A percentile compares a stretch with the other conserved stretches of the same genome.
phyloP scores from a whole-genome alignment of 2,797 vertebrate genomes.

The Sebastes elongatus region DNA sequence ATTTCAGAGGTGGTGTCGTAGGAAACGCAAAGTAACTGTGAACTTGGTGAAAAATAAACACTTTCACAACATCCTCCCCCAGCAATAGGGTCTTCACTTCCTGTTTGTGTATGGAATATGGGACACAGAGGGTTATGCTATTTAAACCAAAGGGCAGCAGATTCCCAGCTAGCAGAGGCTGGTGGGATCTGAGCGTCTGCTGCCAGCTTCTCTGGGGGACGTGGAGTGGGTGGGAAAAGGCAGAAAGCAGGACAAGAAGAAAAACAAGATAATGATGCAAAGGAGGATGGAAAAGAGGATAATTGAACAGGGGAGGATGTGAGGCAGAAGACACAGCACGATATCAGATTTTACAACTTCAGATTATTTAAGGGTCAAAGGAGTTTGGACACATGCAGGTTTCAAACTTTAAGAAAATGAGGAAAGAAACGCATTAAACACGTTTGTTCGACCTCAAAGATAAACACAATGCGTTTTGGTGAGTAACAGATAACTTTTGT shows the following conservation, averaged over 20 bases:
- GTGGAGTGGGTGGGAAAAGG: slow-evolving; percentile 60
- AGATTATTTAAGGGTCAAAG: background rate
- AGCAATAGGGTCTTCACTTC: slow-evolving; percentile 75
- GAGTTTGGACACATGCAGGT: background rate
- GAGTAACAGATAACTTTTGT: background rate
- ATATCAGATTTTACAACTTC: background rate
- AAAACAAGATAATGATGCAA: slow-evolving; percentile 55
- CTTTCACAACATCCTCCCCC: slow-evolving; percentile 73
- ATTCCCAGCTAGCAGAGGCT: slow-evolving; percentile 76
- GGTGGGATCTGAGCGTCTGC: slow-evolving; percentile 60
- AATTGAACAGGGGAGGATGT: background rate
- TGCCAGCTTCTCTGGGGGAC: slow-evolving; percentile 70
- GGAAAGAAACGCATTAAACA: background rate
- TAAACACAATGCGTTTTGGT: background rate
- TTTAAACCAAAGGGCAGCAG: slow-evolving; percentile 82
- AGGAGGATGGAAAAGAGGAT: slow-evolving; percentile 18
- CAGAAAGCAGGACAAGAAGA: slow-evolving; percentile 43
- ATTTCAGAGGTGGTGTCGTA: background rate
- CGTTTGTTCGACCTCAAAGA: background rate
- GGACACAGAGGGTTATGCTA: slow-evolving; percentile 76
- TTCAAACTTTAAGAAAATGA: background rate
- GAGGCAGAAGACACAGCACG: background rate
- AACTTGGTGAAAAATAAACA: slow-evolving; percentile 63
- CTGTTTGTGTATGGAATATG: slow-evolving; percentile 80
- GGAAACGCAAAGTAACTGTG: slow-evolving; percentile 14